Evolutionary conservation across 2,888 invertebrate genomes (phyloP), one percentile per base, ranked within the genome.

Genomic region (Stramonita haemastoma): DNA sequence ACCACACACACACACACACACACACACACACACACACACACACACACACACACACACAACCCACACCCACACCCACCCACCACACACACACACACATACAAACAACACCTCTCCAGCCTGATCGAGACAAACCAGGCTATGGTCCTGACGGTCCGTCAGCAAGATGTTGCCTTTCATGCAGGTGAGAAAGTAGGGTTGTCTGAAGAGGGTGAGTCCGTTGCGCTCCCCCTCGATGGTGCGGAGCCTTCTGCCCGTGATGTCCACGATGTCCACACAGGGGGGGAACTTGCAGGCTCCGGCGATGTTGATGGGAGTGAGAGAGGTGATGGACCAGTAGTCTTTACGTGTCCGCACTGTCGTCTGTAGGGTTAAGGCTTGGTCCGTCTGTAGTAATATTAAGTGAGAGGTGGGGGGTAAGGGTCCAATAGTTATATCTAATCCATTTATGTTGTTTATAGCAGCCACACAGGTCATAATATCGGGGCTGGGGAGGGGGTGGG

Each of bases 201-300:
- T 79, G 70, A 90, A 87, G 60, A 90, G 5, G 34, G 32, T 56
- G 22, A 83, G 66, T 22, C 88, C 88, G 66, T 60, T 29, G 34
- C 19, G 4, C n/a, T 87, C 87, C 13, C 70, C 70, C 70, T 90
- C 90, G 8, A 90, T 87, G 60, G 89, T 77, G 13, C 90, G 86
- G 6, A 90, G 77, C 32, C 87, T n/a, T 32, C 89, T 34, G 8
- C 90, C 90, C 6, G 90, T 89, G 87, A 90, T 90, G 87, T 90
- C 90, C n/a, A 90, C 73, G 77, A 90, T 89, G 89, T 90, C 90
- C n/a, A 90, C 60, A 57, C 81, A 83, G 17, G 90, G 90, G 29
- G 90, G 90, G 84, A 89, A 89, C 87, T 84, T 90, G 89, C 89
- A 89, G 87, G 89, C 83, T 22, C 87, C 81, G 56, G 90, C 90